These are phyloP conservation scores for Reticulitermes speratus DNA, from an alignment of 1,140 invertebrate species.

Conservation along the genomic window DNA sequence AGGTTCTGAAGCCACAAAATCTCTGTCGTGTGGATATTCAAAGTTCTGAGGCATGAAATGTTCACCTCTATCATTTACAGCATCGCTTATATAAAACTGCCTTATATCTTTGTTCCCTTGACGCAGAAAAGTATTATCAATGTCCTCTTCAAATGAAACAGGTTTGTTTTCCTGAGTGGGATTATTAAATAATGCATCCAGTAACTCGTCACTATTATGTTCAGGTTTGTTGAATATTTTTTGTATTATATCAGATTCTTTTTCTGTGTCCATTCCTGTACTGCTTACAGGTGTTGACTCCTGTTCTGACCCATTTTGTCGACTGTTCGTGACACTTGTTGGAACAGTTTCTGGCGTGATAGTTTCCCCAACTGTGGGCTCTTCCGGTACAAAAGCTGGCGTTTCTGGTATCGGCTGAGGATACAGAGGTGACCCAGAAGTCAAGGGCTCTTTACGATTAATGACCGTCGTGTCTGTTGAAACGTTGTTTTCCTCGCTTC, in stretches of 20 bases:
- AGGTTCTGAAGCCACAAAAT: not conserved
- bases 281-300: not conserved
- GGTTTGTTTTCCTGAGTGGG: not conserved
- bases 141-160: not conserved
- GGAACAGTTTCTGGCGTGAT: not conserved
- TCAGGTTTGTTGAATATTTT: not conserved
- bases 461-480: not conserved
- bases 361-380: not conserved
- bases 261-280: not conserved
- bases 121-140: not conserved
- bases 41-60: not conserved
- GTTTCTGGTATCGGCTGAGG: not conserved
- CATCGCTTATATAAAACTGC: not conserved
- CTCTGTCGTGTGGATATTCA: not conserved
- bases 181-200: not conserved
- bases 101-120: not conserved
- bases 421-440: not conserved
- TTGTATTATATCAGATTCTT: not conserved
- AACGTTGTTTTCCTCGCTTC: not conserved
- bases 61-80: not conserved
- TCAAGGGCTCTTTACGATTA: not conserved
- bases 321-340: not conserved
- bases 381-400: not conserved
- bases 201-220: not conserved
- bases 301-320: not conserved